Evolutionary conservation across 92 coral and sea anemone genomes (phyloP).

Genomic region (Parazoanthus swiftii): DNA sequence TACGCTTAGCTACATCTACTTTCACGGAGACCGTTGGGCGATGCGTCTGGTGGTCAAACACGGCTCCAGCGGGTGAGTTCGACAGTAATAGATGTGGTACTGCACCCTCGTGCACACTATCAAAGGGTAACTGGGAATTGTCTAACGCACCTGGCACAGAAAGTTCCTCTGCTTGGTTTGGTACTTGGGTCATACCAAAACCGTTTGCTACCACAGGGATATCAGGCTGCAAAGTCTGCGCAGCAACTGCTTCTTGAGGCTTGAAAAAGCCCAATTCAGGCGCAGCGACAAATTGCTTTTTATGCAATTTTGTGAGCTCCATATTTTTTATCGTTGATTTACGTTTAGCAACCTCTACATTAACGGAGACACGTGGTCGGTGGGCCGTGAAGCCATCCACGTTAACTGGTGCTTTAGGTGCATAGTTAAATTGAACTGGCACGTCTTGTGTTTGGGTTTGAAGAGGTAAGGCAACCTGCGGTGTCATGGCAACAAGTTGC

Average conservation of each 20-base stretch:
- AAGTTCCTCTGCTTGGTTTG: neutral
- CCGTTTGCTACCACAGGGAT: neutral
- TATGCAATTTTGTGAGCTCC: conserved; percentile 2
- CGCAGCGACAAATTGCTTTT: conserved; percentile 35
- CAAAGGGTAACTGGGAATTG: neutral
- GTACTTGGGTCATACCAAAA: neutral
- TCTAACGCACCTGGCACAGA: neutral
- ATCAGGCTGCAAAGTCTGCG: conserved; percentile 28
- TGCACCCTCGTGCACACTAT: neutral
- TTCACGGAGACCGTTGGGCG: conserved; percentile 32
- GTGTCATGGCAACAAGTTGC: conserved; percentile 21
- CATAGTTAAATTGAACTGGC: neutral
- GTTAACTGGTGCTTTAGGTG: conserved; percentile 1
- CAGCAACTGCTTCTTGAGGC: conserved; percentile 30
- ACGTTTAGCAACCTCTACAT: conserved; percentile 65
- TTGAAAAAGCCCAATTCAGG: conserved; percentile 7
- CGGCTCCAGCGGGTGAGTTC: neutral
- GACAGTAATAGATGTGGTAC: neutral
- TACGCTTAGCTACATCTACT: conserved; percentile 39
- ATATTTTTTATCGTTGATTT: conserved; percentile 23
- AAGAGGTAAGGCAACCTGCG: neutral
- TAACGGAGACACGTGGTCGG: conserved; percentile 65
- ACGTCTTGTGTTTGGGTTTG: neutral
- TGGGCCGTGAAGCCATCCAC: neutral
- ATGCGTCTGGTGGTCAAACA: neutral